phyloP scores from a whole-genome alignment of 2,797 vertebrate species.

The Hypotaenidia philippensis region DNA sequence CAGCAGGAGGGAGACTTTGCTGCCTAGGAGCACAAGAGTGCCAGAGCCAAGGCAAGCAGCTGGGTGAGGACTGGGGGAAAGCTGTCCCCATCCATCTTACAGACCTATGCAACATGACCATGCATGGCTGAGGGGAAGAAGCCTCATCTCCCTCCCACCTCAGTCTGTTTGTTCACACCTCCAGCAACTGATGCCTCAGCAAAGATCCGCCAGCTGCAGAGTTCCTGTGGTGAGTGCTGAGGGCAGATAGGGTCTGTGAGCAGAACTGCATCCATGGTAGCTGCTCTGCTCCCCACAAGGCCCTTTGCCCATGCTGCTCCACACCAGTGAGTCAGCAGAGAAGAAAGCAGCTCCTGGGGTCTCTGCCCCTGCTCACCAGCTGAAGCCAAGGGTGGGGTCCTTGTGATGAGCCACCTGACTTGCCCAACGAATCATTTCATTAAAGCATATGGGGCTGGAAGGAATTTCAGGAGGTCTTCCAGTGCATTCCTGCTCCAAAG shows the following conservation, averaged over 20 bases:
- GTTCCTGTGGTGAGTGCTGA: neutral
- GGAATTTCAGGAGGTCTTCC: neutral
- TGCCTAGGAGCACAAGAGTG: neutral
- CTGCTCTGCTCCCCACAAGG: rapidly evolving
- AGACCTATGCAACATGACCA: neutral
- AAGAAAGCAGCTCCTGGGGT: neutral
- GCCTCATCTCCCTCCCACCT: rapidly evolving
- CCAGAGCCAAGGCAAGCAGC: rapidly evolving
- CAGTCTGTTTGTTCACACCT: neutral
- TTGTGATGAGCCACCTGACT: neutral
- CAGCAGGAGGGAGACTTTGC: rapidly evolving
- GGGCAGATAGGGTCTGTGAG: rapidly evolving
- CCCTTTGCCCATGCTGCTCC: neutral
- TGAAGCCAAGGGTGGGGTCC: neutral
- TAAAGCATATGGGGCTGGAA: neutral
- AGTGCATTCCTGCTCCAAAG: neutral
- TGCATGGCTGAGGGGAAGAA: neutral
- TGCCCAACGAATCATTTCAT: neutral
- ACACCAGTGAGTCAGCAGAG: neutral
- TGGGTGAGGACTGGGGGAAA: neutral
- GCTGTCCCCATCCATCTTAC: neutral
- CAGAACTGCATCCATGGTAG: rapidly evolving
- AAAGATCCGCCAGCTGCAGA: neutral
- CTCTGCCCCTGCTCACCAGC: neutral
- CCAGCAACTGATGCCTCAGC: rapidly evolving